A percentile compares a stretch with the other conserved stretches of the same genome.
These are phyloP conservation scores for Helicoverpa assulta DNA, from an alignment of 2,888 invertebrate species.

Conservation along the genomic window DNA sequence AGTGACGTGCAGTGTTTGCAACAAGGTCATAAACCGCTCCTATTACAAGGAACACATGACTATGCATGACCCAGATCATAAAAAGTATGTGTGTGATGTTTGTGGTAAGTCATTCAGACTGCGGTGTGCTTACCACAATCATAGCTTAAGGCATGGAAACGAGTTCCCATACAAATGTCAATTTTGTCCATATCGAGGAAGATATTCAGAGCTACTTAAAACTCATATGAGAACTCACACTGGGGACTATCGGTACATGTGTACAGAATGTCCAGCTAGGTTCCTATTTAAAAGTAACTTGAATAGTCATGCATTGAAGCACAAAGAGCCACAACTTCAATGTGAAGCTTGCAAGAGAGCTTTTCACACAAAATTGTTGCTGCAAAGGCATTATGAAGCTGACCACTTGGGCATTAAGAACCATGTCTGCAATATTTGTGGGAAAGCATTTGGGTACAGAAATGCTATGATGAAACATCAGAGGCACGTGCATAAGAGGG, in stretches of 20 bases:
- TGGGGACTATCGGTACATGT: conserved; percentile 78
- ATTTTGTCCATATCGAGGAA: conserved; percentile 75
- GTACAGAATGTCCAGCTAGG: conserved; percentile 78
- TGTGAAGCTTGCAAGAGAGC: conserved; percentile 77
- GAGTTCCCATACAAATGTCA: conserved; percentile 78
- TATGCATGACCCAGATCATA: conserved; percentile 77
- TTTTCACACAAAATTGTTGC: conserved; percentile 72
- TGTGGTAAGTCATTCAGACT: conserved; percentile 79
- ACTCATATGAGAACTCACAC: conserved; percentile 77
- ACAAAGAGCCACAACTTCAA: conserved; percentile 75
- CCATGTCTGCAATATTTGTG: conserved; percentile 78
- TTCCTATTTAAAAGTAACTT: conserved; percentile 79
- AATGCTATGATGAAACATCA: conserved; percentile 82
- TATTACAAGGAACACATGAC: conserved; percentile 78
- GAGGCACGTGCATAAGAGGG: conserved; percentile 77
- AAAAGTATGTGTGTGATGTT: conserved; percentile 78
- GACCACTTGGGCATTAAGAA: conserved; percentile 79
- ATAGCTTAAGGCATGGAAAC: conserved; percentile 73
- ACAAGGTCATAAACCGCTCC: conserved; percentile 72
- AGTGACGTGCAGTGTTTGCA: conserved; percentile 73
- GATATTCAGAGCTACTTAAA: conserved; percentile 74
- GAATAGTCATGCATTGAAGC: conserved; percentile 77
- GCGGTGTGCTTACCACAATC: conserved; percentile 76
- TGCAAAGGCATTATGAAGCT: conserved; percentile 76
- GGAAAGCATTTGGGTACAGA: conserved; percentile 80